A percentile compares a stretch with the other conserved stretches of the same genome.
phyloP scores from a whole-genome alignment of 2,113 vertebrate genomes.

The Podarcis raffonei region DNA sequence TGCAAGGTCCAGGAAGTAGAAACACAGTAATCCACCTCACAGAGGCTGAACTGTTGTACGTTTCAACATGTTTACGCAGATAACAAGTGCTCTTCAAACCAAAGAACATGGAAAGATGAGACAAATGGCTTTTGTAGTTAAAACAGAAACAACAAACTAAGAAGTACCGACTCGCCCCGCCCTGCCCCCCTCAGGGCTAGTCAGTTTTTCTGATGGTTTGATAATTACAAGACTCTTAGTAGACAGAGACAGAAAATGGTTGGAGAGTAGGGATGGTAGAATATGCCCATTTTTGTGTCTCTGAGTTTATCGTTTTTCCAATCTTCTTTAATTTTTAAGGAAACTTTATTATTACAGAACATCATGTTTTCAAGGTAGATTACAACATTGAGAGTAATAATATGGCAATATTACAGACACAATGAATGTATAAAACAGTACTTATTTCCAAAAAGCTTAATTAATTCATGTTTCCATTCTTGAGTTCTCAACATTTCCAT shows the following conservation, averaged over 20 bases:
- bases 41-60: conserved; percentile 61
- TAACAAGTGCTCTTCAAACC: conserved; percentile 81
- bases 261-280: not conserved
- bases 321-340: too few relatives aligned
- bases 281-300: too few relatives aligned
- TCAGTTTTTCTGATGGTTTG: not conserved
- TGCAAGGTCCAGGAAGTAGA: conserved; percentile 72
- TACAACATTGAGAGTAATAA: too few relatives aligned
- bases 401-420: too few relatives aligned
- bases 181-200: not conserved
- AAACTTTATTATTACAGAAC: too few relatives aligned
- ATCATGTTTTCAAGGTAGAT: too few relatives aligned
- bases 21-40: conserved; percentile 76
- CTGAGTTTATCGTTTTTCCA: too few relatives aligned
- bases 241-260: not conserved
- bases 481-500: too few relatives aligned
- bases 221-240: conserved; percentile 10
- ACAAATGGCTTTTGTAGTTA: conserved; percentile 41
- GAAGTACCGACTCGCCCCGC: conserved; percentile 20
- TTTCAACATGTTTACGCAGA: conserved; percentile 73
- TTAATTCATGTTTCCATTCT: too few relatives aligned
- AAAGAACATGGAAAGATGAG: conserved; percentile 46
- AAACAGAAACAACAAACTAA: conserved; percentile 47
- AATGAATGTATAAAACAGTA: too few relatives aligned
- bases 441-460: too few relatives aligned